phyloP scores from a whole-genome alignment of 2,888 invertebrate species.

The Tachystola acroxantha region DNA sequence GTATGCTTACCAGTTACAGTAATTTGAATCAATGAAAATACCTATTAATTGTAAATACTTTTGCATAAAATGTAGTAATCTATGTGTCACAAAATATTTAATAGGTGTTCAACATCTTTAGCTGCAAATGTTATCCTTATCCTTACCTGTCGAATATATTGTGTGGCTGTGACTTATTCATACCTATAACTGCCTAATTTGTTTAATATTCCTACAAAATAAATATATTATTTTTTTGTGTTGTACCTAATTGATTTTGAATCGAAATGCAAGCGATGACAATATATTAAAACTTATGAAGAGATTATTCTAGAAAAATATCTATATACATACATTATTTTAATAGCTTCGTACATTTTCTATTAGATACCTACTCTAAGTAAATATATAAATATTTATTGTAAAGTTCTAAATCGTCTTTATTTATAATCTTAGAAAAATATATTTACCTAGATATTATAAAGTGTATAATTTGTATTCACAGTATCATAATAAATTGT shows the following conservation, averaged over 20 bases:
- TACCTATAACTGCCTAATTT: conserved; percentile 6
- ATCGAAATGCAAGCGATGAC: conserved; percentile 42
- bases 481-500: too few species aligned
- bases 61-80: conserved; percentile 5
- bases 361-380: too few species aligned
- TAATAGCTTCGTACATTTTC: too few species aligned
- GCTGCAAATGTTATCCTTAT: background rate
- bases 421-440: conserved; percentile 1
- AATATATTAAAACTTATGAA: conserved; percentile 46
- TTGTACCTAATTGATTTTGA: conserved; percentile 14
- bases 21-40: conserved; percentile 13
- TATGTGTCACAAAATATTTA: conserved; percentile 15
- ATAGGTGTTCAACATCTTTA: too few species aligned
- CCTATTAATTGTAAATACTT: conserved; percentile 11
- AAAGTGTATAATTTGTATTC: too few species aligned
- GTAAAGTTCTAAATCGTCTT: too few species aligned
- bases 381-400: too few species aligned
- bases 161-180: conserved; percentile 18
- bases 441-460: background rate
- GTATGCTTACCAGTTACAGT: too few species aligned
- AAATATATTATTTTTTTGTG: conserved; percentile 1
- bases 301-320: conserved; percentile 10
- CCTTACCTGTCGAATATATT: conserved; percentile 13
- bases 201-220: background rate
- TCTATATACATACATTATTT: conserved; percentile 7